These are phyloP conservation scores for Drosophila yooni DNA, from an alignment of 2,888 invertebrate species.

Conservation along the genomic window DNA sequence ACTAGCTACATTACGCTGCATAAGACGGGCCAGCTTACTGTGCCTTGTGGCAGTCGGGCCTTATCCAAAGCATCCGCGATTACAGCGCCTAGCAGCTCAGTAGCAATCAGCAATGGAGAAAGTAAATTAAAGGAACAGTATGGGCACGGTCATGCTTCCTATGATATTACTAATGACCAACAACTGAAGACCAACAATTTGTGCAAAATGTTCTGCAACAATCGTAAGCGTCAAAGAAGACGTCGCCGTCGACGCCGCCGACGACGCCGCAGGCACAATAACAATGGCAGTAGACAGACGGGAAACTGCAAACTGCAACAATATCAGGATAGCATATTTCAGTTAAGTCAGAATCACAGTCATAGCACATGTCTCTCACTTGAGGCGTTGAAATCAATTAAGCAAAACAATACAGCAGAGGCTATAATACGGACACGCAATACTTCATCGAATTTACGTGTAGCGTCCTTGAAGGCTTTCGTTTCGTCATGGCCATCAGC, in stretches of 20 bases:
- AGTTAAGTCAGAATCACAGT: slow-evolving; percentile 7
- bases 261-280: slow-evolving; percentile 56
- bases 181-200: slow-evolving; percentile 70
- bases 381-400: slow-evolving; percentile 49
- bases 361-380: slow-evolving; percentile 27
- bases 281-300: slow-evolving; percentile 18
- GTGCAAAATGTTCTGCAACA: slow-evolving; percentile 70
- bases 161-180: slow-evolving; percentile 69
- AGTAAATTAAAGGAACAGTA: slow-evolving; percentile 46
- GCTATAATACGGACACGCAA: slow-evolving; percentile 2
- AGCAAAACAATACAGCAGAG: slow-evolving; percentile 17
- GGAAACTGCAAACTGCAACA: slow-evolving; percentile 26
- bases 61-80: slow-evolving; percentile 15
- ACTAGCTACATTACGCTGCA: slow-evolving; percentile 37
- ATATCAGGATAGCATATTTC: slow-evolving; percentile 26
- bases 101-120: slow-evolving; percentile 5
- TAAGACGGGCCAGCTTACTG: slow-evolving; percentile 11
- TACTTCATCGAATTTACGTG: slow-evolving; percentile 9
- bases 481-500: slow-evolving; percentile 35
- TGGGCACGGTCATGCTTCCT: slow-evolving; percentile 48
- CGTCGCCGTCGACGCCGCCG: slow-evolving; percentile 62
- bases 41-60: slow-evolving; percentile 13
- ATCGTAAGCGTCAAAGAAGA: slow-evolving; percentile 62
- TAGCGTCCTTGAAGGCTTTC: slow-evolving; percentile 41
- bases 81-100: slow-evolving; percentile 12